Evolutionary conservation across 1,140 invertebrate species (phyloP), one percentile per base, ranked within the genome.

Genomic region (Paralvinella palmiformis): DNA sequence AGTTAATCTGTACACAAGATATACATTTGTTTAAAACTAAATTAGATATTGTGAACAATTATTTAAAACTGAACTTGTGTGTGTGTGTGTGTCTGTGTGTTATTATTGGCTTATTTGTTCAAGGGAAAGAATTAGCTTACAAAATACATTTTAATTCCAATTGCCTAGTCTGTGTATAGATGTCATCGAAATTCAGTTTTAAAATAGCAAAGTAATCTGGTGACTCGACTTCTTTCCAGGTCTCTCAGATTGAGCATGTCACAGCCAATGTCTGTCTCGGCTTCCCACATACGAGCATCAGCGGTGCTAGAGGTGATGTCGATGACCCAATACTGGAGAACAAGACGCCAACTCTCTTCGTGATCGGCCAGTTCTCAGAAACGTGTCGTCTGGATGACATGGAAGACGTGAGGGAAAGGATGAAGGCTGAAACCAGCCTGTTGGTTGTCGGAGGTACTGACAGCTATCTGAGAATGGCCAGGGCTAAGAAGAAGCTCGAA

Each of bases 361-460:
- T 92, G 0, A 86, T 91, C 67, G 91, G 91, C 2, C 88, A 92
- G 73, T 86, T 88, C 75, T 85, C 90, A 0, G 84, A 82, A 58
- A 78, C 76, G 50, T 81, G 77, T 56, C 86, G 85, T 27, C 78
- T 87, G 35, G 89, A 91, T 70, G 88, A 90, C 73, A 82, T 94
- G 59, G 91, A 93, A 75, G 86, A 89, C 58, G 75, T 92, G 10
- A 78, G 91, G 6, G 83, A 89, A 71, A 84, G 85, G 56, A 88
- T 92, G 86, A 80, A 86, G 64, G 87, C 88, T 0, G 88, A 91
- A 72, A 89, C 88, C 1, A 86, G 87, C 60, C 76, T 94, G 15
- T 83, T 93, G 13, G 85, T 94, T 0, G 87, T 94, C n/a, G 90
- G 90, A 24, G 87, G 87, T 36, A 89, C 88, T 3, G 90, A 93